Evolutionary conservation across 2,797 vertebrate genomes (phyloP), one percentile per base, ranked within the genome.

Genomic region (Dipus sagitta): DNA sequence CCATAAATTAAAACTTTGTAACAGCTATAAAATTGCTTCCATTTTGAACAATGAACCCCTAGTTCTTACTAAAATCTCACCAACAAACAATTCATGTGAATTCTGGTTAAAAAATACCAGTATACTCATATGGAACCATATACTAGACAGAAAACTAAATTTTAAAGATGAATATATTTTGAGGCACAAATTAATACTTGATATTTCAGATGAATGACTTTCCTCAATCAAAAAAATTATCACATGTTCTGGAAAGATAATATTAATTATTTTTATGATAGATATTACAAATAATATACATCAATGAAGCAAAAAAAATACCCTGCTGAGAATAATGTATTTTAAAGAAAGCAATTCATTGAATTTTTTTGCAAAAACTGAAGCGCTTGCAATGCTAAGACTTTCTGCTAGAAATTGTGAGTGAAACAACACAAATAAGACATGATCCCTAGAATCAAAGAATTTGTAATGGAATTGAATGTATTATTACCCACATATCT

Each of bases 1-100:
- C 96, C 98, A 98, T 99, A 98, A 98, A 99, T 98, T 98, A 97
- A 95, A 98, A 98, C 96, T 97, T 97, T 97, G 98, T 97, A 98
- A 97, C 94, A 98, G 97, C 97, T 98, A 98, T 97, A 97, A 98
- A 98, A 98, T 97, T 96, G 85, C 97, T 98, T 98, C 97, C 96
- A 98, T 98, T 97, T 93, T 94, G 92, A 98, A 97, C 94, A 93
- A 95, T 95, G 96, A 97, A 94, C 97, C 89, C 97, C 94, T 28
- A 91, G 2, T 96, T 97, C 87, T 96, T 96, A 93, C 86, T 88
- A 95, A 86, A 58, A 75, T 97, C 88, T 97, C 95, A 97, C 96
- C 78, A 96, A 89, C 96, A 97, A 97, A 97, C 87, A 97, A 97
- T 97, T 97, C 94, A 94, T 95, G 65, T 96, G 95, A 97, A 95